Conservation (phyloP, 2,888 invertebrate species). For the Sepioteuthis lessoniana region DNA sequence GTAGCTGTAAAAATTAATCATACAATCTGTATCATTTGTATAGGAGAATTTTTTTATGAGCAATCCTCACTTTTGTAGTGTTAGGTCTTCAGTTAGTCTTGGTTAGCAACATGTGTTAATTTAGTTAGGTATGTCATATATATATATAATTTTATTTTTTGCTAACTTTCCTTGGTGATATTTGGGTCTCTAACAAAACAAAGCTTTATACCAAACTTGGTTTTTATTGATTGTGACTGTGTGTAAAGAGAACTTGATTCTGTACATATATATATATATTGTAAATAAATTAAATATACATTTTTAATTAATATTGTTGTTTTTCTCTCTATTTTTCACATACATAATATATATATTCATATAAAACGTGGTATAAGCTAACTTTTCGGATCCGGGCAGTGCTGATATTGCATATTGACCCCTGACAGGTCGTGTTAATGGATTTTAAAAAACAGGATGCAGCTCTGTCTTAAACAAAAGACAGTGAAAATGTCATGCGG, state of each 20-base stretch:
- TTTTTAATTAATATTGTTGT: not conserved
- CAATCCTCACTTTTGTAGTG: too few relatives aligned
- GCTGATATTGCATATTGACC: too few relatives aligned
- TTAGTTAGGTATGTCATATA: not conserved
- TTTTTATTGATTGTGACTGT: not conserved
- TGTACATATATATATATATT: not conserved
- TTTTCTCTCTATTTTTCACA: not conserved
- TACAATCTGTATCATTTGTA: not conserved
- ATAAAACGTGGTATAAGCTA: too few relatives aligned
- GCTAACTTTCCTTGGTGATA: not conserved
- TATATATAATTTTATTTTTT: not conserved
- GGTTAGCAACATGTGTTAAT: not conserved
- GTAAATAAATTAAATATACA: not conserved
- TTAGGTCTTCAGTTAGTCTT: not conserved
- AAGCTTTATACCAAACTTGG: not conserved
- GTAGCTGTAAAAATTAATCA: too few relatives aligned
- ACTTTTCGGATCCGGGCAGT: too few relatives aligned
- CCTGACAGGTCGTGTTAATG: too few relatives aligned
- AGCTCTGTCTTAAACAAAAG: too few relatives aligned
- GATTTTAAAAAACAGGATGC: too few relatives aligned
- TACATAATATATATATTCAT: too few relatives aligned
- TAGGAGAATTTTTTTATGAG: too few relatives aligned
- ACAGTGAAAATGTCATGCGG: too few relatives aligned
- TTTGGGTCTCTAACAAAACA: not conserved
- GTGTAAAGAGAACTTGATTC: not conserved